phyloP scores from a whole-genome alignment of 2,888 invertebrate species.

The Laothoe populi region DNA sequence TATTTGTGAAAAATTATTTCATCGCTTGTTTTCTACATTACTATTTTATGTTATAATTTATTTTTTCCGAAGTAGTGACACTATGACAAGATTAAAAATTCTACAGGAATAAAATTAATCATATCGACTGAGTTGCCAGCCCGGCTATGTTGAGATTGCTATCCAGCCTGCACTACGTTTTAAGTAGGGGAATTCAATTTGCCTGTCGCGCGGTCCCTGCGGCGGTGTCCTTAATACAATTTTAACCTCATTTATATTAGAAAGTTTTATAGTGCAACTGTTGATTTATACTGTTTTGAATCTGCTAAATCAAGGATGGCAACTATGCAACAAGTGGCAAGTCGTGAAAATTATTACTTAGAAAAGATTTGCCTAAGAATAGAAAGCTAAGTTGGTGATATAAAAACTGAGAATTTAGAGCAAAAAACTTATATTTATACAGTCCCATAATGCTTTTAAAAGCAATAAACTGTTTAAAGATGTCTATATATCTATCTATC shows the following conservation, averaged over 20 bases:
- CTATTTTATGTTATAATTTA: too few relatives aligned
- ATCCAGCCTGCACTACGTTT: constrained; percentile 16
- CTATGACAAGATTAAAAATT: not conserved
- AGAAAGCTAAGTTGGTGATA: not conserved
- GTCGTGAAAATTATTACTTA: not conserved
- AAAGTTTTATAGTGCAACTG: not conserved
- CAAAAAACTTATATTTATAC: too few relatives aligned
- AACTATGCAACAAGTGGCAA: not conserved
- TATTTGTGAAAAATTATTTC: too few relatives aligned
- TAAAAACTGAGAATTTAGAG: too few relatives aligned
- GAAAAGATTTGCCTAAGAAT: not conserved
- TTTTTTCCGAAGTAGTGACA: not conserved
- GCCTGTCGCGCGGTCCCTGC: constrained; percentile 8
- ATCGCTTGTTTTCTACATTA: too few relatives aligned
- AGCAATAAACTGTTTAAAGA: too few relatives aligned
- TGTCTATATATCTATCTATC: too few relatives aligned
- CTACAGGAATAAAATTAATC: constrained; percentile 1
- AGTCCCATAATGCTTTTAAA: too few relatives aligned
- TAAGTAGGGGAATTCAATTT: constrained; percentile 23
- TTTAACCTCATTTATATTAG: constrained; percentile 19
- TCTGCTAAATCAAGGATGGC: not conserved
- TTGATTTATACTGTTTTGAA: not conserved
- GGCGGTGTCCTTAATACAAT: constrained; percentile 6
- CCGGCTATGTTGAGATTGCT: constrained; percentile 14
- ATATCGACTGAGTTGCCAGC: not conserved